Base-by-base conservation (phyloP, 1,140 invertebrate species). In the Cephus cinctus region DNA sequence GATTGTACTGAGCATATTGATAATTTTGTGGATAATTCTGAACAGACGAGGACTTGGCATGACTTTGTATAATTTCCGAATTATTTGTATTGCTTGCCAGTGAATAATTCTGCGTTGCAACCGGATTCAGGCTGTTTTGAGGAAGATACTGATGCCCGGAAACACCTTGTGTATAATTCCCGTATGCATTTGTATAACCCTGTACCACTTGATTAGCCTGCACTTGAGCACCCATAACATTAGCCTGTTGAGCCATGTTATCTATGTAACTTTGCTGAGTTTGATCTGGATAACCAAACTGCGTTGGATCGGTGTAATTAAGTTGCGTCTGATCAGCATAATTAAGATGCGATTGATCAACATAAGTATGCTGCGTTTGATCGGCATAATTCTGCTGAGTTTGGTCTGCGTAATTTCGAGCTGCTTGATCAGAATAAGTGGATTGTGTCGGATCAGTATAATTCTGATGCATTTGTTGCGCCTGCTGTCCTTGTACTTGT, bases 61-160 rank as follows among this genome's bases (percentile, higher is more conserved):
- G 71, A 41, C 71, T 73, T 14, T 74, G 71, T 48, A 74, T 73
- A 5, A 71, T 69, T 23, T 74, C 71, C 1, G 66, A 38, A 34
- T 48, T 43, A 14, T 38, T 54, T 1, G 59, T 21, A 25, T 36
- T 59, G 5, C 42, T 57, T 27, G 18, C 25, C 25, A 11, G 23
- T 11, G 11, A 8, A 49, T 31, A 15, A 48, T 15, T 25, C 21
- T 11, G 27, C 25, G 4, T 18, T 15, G 18, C 20, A 35, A 19
- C 38, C 16, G 5, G 3, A 14, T 47, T 15, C 38, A 44, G 0
- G 43, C 9, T 5, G 49, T 43, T 8, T 61, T n/a, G n/a, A n/a
- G n/a, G 59, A 14, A 50, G 20, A 15, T 61, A 54, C 0, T 12
- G 14, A 9, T 35, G 34, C 12, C 41, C 12, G 19, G 30, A 8